Evolutionary conservation across 2,888 invertebrate species (phyloP), one percentile per base, ranked within the genome.

Genomic region (Calliscelio sp.): DNA sequence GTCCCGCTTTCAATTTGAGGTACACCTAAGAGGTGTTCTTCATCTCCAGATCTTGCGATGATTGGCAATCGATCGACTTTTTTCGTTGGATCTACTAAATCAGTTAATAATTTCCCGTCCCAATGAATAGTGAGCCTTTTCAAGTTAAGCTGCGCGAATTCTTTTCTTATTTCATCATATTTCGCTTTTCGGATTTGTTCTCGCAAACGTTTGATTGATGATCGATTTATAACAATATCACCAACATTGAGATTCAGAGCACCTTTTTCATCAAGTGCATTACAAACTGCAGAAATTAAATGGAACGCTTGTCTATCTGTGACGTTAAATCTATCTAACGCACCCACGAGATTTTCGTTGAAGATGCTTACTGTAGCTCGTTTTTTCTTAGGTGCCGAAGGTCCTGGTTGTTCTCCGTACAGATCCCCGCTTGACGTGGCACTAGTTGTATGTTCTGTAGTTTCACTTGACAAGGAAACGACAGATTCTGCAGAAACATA

Each of bases 1-100:
- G 78, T 85, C 11, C 81, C 70, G 35, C 20, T 70, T 38, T 75
- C 61, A 24, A 81, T n/a, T 61, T 51, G 28, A n/a, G 79, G 81
- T 57, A 81, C 59, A 51, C 63, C 35, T 57, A 79, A 57, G 28
- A 85, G 41, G 16, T 68, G 38, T 59, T 74, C 81, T 51, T 57
- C 49, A 32, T 44, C 46, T 44, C 28, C 59, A 7, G 44, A 79
- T 18, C 2, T 70, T 14, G 53, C 38, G 24, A 79, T 57, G 10
- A 79, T 44, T 14, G 79, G 71, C 24, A 71, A 71, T 53, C 79
- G n/a, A 46, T 79, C 79, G n/a, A 79, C 79, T 20, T 8, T 61
- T 49, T 59, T 61, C 8, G 16, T 46, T 38, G 38, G 11, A 44
- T 75, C 28, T 41, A 55, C 7, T 20, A 65, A 55, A 75, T 75